These are phyloP conservation scores for Xiphophorus maculatus DNA, from an alignment of 2,113 vertebrate species.

Conservation along the genomic window DNA sequence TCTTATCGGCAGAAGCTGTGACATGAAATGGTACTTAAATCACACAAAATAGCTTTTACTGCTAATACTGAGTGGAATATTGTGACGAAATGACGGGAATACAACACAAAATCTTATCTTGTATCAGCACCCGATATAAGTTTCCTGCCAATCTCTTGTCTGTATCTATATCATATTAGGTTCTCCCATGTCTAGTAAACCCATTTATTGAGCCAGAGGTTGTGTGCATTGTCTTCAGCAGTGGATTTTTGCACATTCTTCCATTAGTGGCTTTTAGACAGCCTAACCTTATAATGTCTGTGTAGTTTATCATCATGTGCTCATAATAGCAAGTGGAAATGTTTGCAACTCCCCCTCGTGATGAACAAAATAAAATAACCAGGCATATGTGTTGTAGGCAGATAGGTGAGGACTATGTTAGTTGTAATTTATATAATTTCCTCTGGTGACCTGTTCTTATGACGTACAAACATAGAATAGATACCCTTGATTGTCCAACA, in stretches of 20 bases:
- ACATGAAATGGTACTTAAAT: constrained; percentile 52
- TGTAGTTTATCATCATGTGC: constrained; percentile 42
- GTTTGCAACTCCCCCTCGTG: not conserved
- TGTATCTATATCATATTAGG: constrained; percentile 11
- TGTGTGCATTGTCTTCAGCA: not conserved
- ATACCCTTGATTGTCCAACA: no score
- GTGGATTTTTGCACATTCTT: constrained; percentile 51
- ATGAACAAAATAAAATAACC: not conserved
- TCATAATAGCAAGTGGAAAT: constrained; percentile 28
- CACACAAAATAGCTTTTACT: constrained; percentile 28
- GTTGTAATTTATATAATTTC: no score
- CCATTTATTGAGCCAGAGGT: constrained; percentile 57
- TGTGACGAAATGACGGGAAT: constrained; percentile 14
- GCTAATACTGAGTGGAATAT: constrained; percentile 25
- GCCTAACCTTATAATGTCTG: constrained; percentile 52
- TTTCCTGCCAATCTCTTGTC: not conserved
- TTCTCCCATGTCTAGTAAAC: constrained; percentile 44
- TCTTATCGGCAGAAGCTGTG: constrained; percentile 23
- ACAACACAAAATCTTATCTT: constrained; percentile 2
- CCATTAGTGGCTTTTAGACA: constrained; percentile 70
- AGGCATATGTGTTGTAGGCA: not conserved
- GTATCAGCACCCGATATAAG: constrained; percentile 5
- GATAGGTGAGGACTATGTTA: no score
- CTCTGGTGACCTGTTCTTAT: no score
- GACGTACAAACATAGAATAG: no score